Base-by-base conservation (phyloP, 2,888 invertebrate genomes). In the Agrypnus murinus region DNA sequence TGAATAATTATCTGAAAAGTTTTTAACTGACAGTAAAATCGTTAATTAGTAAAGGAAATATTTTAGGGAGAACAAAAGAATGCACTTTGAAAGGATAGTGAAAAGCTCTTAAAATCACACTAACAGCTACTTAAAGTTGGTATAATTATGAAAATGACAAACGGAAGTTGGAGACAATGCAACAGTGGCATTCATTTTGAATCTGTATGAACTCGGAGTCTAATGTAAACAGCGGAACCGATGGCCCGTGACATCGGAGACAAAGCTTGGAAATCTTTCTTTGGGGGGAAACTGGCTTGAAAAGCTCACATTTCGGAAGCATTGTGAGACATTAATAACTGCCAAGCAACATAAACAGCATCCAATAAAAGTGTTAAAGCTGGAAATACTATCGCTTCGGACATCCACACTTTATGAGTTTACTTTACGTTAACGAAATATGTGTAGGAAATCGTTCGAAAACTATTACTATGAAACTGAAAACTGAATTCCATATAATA, bases 311-410 rank as follows among this genome's bases (percentile, higher is more conserved):
- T 75, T 73, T 75, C 69, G 55, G 62, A 66, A 66, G 64, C 72
- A 65, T 69, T 71, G 69, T 64, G 69, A 63, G 69, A 73, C 69
- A 74, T 74, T 74, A 72, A 72, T 74, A 74, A 70, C 70, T 74
- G 72, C 67, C 70, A 70, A 57, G 32, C 68, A 74, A 74, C 73
- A 75, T 75, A 74, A 75, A 75, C 75, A 73, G 67, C 55, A 66
- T 69, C 72, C 65, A 66, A 74, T 74, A 71, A 74, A 75, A 74
- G 73, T 75, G 69, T 74, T 72, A 62, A 69, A 63, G 69, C 65
- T 74, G 40, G 46, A 73, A 75, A 66, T 73, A 71, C 63, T 73
- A 75, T 75, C 64, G 60, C 60, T 65, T 67, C 59, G 40, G 65
- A 64, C 70, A 63, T 69, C 67, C 36, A 64, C 64, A 72, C 72